Evolutionary conservation across 1,140 invertebrate genomes (phyloP).

Genomic region (Bombus superbus): DNA sequence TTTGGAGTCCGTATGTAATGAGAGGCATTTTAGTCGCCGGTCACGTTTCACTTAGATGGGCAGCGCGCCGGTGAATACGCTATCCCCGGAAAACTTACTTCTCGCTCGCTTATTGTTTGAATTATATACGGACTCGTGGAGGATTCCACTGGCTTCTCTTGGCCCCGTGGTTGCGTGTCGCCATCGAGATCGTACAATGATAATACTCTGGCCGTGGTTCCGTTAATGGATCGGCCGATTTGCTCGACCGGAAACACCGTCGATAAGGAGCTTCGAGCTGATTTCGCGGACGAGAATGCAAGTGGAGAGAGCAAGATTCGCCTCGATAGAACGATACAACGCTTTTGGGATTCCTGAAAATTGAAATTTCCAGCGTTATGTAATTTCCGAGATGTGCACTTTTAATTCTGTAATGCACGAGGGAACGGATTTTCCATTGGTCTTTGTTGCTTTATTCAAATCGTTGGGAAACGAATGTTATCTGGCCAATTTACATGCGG

Average conservation of each 20-base stretch:
- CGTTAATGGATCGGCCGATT: constrained; percentile 9
- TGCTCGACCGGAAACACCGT: background rate
- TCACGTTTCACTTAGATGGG: constrained; percentile 66
- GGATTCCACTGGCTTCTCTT: background rate
- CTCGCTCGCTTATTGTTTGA: constrained; percentile 38
- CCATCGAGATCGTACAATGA: constrained; percentile 1
- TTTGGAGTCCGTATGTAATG: constrained; percentile 52
- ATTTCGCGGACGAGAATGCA: background rate
- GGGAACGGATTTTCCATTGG: too few relatives aligned
- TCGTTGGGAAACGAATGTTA: too few relatives aligned
- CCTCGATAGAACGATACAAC: background rate
- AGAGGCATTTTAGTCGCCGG: constrained; percentile 65
- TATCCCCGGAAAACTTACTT: constrained; percentile 53
- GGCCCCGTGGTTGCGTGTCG: background rate
- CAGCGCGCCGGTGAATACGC: constrained; percentile 47
- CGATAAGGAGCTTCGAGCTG: background rate
- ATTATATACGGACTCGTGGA: constrained; percentile 38
- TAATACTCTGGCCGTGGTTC: background rate
- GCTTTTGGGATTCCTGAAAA: background rate
- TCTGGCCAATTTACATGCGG: too few relatives aligned
- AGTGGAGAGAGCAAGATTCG: too few relatives aligned
- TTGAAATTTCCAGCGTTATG: background rate
- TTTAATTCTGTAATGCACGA: too few relatives aligned
- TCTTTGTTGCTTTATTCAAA: too few relatives aligned
- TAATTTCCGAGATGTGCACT: background rate